Evolutionary conservation across 2,797 vertebrate genomes (phyloP).

Genomic region (Eleutherodactylus coqui): DNA sequence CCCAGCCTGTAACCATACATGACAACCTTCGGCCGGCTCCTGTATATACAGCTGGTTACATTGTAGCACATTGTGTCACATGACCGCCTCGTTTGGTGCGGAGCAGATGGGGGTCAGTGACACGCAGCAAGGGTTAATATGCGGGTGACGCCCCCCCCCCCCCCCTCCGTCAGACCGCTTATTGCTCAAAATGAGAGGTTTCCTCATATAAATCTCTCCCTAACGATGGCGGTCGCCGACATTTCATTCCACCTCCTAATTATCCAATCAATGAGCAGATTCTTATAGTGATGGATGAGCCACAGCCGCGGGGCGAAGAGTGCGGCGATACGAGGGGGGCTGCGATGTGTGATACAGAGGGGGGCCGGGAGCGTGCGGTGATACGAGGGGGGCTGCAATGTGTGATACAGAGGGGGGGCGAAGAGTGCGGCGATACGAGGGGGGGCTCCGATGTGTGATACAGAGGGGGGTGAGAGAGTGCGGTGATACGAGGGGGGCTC

Average conservation of each 20-base stretch:
- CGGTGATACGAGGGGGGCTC: neutral
- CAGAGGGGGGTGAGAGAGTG: no score
- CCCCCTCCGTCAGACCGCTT: no score
- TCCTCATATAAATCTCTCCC: slow-evolving; percentile 42
- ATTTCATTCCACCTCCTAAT: slow-evolving; percentile 38
- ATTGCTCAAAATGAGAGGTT: slow-evolving; percentile 20
- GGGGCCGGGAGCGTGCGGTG: neutral
- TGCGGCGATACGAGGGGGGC: neutral
- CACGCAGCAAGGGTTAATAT: neutral
- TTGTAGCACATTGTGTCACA: no score
- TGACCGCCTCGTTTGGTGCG: neutral
- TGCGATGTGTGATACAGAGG: neutral
- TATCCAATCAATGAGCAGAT: slow-evolving; percentile 33
- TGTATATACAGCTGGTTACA: no score
- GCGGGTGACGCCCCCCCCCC: no score
- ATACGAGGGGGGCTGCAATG: neutral
- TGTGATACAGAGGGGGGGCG: neutral
- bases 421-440: no score
- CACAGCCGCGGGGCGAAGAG: neutral
- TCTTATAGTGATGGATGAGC: slow-evolving; percentile 10
- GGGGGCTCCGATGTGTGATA: neutral
- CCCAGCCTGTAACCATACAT: no score
- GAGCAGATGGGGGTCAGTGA: neutral
- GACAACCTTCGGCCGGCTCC: no score
- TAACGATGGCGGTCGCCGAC: neutral